Base-by-base conservation (phyloP, 2,113 vertebrate species). In the Lasiurus cinereus region DNA sequence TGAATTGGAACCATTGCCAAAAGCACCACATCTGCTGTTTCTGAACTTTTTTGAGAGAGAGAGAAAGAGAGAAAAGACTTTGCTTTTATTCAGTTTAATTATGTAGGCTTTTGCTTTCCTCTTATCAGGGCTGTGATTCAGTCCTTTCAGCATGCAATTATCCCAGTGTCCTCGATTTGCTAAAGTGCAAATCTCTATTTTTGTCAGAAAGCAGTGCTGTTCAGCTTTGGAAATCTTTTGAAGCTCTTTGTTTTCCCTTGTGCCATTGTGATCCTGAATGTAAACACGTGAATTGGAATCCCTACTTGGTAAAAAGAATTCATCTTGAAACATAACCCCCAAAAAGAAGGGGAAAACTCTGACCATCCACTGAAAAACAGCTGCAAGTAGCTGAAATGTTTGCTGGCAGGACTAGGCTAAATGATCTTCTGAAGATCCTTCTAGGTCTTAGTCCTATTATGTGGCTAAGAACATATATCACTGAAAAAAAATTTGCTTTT, bases 51-150 rank as follows among this genome's bases (percentile, higher is more conserved):
- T 62, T 67, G 31, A 70, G 27, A 9, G 11, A 50, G 56, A 73
- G 52, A 83, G n/a, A 83, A 70, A 90, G 24, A 33, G 69, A 64
- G 78, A 39, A 83, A 76, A 92, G 29, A 31, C 15, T 64, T 67
- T 83, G 19, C 77, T 92, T 83, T 90, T 92, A 33, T 91, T 97
- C 52, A 85, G 24, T 92, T 82, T 97, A 96, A 97, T 96, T 97
- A 94, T 46, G 29, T 64, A 78, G 56, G 11, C n/a, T 70, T 96
- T 83, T 97, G 69, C 36, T 90, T 96, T 96, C 48, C 11, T 91
- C 74, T 96, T 96, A 91, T 73, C 74, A 80, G 33, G 66, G 64
- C 52, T 69, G 48, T 73, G 59, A 92, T 69, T 97, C 90, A 74
- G 48, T 22, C 31, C 43, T 73, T 96, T 85, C 74, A 86, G 29